These are phyloP conservation scores for Eulemur mongoz DNA, from an alignment of 2,797 vertebrate species.

Conservation along the genomic window DNA sequence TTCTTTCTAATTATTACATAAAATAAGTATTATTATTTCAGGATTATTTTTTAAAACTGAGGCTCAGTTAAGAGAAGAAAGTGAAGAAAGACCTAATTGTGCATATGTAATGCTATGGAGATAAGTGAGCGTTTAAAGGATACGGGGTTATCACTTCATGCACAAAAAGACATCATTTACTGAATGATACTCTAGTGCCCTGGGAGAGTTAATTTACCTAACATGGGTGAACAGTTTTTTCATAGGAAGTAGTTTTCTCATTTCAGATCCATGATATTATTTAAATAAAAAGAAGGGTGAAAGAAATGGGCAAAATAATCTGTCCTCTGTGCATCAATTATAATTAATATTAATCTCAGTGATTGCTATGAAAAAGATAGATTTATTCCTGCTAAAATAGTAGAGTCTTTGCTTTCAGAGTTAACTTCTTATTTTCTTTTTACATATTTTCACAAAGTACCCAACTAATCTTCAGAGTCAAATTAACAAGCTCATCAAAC, in stretches of 20 bases:
- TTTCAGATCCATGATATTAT: neutral
- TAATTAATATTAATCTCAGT: slow-evolving; percentile 70
- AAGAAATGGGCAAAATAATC: slow-evolving; percentile 41
- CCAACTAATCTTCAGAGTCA: slow-evolving; percentile 64
- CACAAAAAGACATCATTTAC: neutral
- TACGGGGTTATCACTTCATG: neutral
- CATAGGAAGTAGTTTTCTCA: neutral
- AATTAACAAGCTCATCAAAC: slow-evolving; percentile 60
- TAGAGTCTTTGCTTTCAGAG: slow-evolving; percentile 50
- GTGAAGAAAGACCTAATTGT: neutral
- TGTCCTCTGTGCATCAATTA: slow-evolving; percentile 63
- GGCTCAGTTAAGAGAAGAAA: neutral
- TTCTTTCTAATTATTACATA: neutral
- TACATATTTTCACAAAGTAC: slow-evolving; percentile 64
- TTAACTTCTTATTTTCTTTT: slow-evolving; percentile 68
- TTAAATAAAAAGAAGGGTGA: slow-evolving; percentile 54
- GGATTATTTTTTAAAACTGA: neutral
- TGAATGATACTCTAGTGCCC: neutral
- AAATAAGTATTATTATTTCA: neutral
- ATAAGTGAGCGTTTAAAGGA: neutral
- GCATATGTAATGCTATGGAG: neutral
- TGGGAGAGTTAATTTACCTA: slow-evolving; percentile 34
- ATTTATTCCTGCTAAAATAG: slow-evolving; percentile 55
- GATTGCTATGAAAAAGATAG: slow-evolving; percentile 65
- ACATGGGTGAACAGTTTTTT: neutral